These are phyloP conservation scores for Meganola albula DNA, from an alignment of 2,888 invertebrate species.

Conservation along the genomic window DNA sequence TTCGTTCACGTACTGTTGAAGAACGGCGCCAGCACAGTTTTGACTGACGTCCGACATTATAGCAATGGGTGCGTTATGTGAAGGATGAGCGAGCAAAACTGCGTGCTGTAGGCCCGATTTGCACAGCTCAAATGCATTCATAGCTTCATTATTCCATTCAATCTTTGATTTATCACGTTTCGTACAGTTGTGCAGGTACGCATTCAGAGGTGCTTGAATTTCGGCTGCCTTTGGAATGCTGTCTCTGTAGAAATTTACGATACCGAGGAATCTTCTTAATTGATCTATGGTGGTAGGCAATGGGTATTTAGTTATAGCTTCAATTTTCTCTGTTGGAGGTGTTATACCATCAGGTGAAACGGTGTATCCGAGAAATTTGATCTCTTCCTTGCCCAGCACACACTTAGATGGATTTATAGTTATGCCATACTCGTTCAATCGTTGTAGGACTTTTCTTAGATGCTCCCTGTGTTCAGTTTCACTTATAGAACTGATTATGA, in stretches of 20 bases:
- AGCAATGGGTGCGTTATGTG: background rate
- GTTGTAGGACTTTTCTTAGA: background rate
- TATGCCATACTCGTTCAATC: background rate
- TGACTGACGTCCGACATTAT: conserved; percentile 3
- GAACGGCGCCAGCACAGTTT: conserved; percentile 16
- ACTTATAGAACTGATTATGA: background rate
- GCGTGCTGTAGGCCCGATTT: background rate
- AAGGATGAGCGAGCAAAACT: background rate
- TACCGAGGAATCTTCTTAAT: background rate
- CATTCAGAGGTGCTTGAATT: background rate
- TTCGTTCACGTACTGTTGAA: conserved; percentile 16
- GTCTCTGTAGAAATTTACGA: background rate
- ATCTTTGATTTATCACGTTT: background rate
- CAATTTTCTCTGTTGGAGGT: background rate
- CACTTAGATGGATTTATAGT: background rate
- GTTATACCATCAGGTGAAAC: background rate
- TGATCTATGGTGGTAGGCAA: background rate
- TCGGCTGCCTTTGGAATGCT: background rate
- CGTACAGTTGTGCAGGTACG: background rate
- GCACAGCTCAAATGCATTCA: conserved; percentile 1
- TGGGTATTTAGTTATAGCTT: background rate
- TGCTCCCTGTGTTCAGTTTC: background rate
- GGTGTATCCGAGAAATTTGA: conserved; percentile 1
- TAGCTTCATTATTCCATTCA: background rate
- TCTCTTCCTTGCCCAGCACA: background rate